phyloP scores from a whole-genome alignment of 2,113 vertebrate species.

The Ammodytes dubius region DNA sequence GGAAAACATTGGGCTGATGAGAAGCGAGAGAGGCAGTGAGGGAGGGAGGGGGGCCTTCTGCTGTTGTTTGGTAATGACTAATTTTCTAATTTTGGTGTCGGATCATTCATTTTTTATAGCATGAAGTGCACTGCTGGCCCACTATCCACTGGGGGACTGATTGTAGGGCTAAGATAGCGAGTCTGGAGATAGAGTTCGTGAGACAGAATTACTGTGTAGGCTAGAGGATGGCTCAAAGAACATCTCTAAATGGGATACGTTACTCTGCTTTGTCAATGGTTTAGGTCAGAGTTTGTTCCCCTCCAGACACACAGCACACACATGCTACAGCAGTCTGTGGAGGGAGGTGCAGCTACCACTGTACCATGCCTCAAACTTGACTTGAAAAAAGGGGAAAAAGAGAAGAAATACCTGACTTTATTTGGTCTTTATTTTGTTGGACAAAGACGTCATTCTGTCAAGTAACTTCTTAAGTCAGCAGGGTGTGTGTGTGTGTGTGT shows the following conservation, averaged over 20 bases:
- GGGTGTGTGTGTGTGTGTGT: not conserved
- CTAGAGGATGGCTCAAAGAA: constrained; percentile 9
- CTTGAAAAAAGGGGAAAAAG: not conserved
- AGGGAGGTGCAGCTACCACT: not conserved
- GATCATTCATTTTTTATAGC: constrained; percentile 69
- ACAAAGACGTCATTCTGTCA: not conserved
- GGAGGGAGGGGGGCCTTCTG: not conserved
- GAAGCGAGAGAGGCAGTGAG: not conserved
- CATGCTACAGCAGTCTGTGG: not conserved
- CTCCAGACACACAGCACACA: constrained; percentile 28
- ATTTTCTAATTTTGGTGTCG: constrained; percentile 46
- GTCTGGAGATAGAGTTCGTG: not conserved
- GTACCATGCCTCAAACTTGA: not conserved
- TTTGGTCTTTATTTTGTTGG: not conserved
- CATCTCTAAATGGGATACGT: constrained; percentile 19
- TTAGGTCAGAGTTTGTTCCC: constrained; percentile 17
- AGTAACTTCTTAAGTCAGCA: not conserved
- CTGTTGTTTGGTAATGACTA: constrained; percentile 47
- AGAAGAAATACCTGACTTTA: not conserved
- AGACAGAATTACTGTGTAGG: constrained; percentile 3
- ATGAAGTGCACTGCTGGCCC: constrained; percentile 28
- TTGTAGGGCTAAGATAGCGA: constrained; percentile 10
- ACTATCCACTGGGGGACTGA: constrained; percentile 21
- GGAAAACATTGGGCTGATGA: constrained; percentile 22
- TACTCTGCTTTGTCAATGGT: not conserved